Evolutionary conservation across 2,888 invertebrate genomes (phyloP), one percentile per base, ranked within the genome.

Genomic region (Apocheima hispidaria): DNA sequence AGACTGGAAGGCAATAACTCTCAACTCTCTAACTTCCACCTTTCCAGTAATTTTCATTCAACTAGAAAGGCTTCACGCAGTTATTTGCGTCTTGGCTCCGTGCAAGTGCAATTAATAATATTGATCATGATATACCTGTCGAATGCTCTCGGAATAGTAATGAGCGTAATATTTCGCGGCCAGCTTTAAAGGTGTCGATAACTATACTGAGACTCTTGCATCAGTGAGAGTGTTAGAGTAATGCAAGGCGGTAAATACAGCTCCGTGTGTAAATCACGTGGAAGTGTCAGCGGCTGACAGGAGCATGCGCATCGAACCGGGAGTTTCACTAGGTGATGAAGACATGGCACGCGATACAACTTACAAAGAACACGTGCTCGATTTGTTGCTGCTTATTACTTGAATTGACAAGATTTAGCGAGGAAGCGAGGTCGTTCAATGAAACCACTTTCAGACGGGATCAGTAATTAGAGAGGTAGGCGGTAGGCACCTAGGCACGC

Each of bases 381-480:
- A 48, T 60, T 52, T 64, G 53, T 63, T 67, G 46, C 33, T 68
- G 61, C 63, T 62, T 51, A 52, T 65, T 21, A 64, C 58, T 51
- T 56, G 55, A 57, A 46, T 61, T 67, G 61, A 60, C 55, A 57
- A 58, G 61, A 58, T 53, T 57, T 52, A 48, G 48, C 36, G 36
- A 57, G 53, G 44, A 52, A 60, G 50, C 59, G 49, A 9, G 35
- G 46, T 63, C 40, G 60, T 65, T 69, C 64, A 66, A 72, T 54
- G 44, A 65, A 64, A 66, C 65, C 66, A 59, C 61, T 75, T 77
- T 74, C 75, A 81, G 80, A 77, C 71, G 77, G 79, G 79, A 78
- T 77, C 70, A 65, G 82, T 86, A 84, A 86, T 88, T 86, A 86
- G 86, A 90, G 85, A 87, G 78, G 83, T 77, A 12, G 40, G 18